Evolutionary conservation across 2,888 invertebrate genomes (phyloP).

Genomic region (Glaucopsyche alexis): DNA sequence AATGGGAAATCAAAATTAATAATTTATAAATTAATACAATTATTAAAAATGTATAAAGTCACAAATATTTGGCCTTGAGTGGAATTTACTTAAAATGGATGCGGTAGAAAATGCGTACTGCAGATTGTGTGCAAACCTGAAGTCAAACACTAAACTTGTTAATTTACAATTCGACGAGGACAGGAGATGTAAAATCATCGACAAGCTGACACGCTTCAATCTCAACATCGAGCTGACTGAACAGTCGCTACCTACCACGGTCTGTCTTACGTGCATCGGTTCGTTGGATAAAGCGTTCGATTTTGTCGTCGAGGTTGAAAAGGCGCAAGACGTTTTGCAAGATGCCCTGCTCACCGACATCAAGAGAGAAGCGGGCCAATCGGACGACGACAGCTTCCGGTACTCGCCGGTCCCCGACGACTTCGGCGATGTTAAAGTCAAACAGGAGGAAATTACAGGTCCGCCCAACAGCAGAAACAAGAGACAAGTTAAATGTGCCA

Average conservation of each 20-base stretch:
- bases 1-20: neutral
- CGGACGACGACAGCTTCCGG: conserved; percentile 32
- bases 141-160: conserved; percentile 49
- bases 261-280: conserved; percentile 55
- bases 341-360: conserved; percentile 45
- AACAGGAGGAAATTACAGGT: conserved; percentile 33
- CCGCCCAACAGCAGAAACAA: neutral
- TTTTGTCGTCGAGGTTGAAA: conserved; percentile 53
- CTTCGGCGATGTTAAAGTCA: conserved; percentile 40
- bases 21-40: neutral
- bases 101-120: conserved; percentile 37
- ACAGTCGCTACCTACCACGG: conserved; percentile 50
- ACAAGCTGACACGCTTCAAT: conserved; percentile 52
- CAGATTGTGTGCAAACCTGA: conserved; percentile 52
- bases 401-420: conserved; percentile 29
- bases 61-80: neutral
- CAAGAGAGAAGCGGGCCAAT: conserved; percentile 45
- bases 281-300: conserved; percentile 53
- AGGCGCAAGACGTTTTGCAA: conserved; percentile 50
- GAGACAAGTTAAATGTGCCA: conserved; percentile 36
- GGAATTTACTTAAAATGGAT: conserved; percentile 31
- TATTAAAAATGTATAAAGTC: neutral
- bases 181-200: conserved; percentile 45
- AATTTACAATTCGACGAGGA: conserved; percentile 47
- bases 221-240: conserved; percentile 48